phyloP scores from a whole-genome alignment of 1,140 invertebrate species.

The Hylaeus anthracinus region DNA sequence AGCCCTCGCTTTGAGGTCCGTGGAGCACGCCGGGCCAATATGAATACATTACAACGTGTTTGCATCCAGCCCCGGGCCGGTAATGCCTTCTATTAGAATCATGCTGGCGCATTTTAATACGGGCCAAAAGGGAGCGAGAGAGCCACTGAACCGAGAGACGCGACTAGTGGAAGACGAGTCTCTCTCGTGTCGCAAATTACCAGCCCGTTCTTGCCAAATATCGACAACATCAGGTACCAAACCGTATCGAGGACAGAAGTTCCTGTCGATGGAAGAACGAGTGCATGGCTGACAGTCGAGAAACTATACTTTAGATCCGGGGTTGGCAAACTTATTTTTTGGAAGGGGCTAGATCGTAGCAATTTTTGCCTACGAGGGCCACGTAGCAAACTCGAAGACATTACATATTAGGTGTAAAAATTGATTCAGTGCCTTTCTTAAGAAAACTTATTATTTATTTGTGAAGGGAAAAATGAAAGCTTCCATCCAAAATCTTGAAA shows the following conservation, averaged over 20 bases:
- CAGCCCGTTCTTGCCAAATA: constrained; percentile 29
- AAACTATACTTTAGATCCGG: too few species aligned
- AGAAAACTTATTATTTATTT: too few species aligned
- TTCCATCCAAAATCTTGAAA: too few species aligned
- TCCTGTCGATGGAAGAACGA: too few species aligned
- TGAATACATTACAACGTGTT: constrained; percentile 74
- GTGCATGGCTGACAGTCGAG: too few species aligned
- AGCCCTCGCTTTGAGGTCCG: constrained; percentile 65
- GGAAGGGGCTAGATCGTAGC: too few species aligned
- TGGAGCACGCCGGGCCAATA: constrained; percentile 66
- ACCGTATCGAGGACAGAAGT: neutral
- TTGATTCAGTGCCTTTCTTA: too few species aligned
- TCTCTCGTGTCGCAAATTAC: constrained; percentile 4
- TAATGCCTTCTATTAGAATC: constrained; percentile 76
- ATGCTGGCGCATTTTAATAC: constrained; percentile 74
- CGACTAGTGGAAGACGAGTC: constrained; percentile 6
- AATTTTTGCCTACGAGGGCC: too few species aligned
- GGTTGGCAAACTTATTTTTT: too few species aligned
- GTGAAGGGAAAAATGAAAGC: too few species aligned
- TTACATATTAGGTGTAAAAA: too few species aligned
- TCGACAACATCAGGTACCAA: constrained; percentile 4
- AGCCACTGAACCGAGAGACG: neutral
- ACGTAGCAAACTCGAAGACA: too few species aligned
- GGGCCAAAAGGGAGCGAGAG: neutral
- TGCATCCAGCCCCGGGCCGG: constrained; percentile 63